Percentiles rank a stretch among this genome's conserved stretches.
phyloP scores from a whole-genome alignment of 2,113 vertebrate species.

The Crotophaga sulcirostris region DNA sequence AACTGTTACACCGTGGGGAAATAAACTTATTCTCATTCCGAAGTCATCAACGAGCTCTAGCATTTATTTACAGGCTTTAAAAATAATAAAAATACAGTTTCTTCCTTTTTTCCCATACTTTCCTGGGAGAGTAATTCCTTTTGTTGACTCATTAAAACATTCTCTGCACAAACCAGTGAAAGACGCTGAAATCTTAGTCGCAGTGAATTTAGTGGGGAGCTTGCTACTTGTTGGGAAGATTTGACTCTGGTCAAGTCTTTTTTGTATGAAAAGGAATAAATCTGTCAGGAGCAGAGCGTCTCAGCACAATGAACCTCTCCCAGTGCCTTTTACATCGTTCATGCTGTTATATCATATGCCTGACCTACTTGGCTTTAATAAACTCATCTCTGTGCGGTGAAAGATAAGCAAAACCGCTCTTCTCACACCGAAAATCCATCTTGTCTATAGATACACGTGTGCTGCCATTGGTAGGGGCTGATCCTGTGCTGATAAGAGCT shows the following conservation, averaged over 20 bases:
- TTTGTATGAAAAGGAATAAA: neutral
- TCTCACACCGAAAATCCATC: neutral
- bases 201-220: neutral
- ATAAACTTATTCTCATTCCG: neutral
- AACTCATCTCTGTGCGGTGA: conserved; percentile 29
- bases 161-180: neutral
- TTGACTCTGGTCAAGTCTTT: neutral
- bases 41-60: neutral
- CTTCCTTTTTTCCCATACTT: neutral
- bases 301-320: conserved; percentile 8
- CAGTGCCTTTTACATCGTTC: conserved; percentile 14
- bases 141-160: neutral
- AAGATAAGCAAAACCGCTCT: conserved; percentile 43
- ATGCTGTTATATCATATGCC: neutral
- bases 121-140: neutral
- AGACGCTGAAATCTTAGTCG: neutral
- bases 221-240: neutral
- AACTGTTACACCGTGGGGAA: neutral
- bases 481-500: neutral
- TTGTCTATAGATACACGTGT: neutral
- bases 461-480: neutral
- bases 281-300: neutral
- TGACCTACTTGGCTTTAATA: conserved; percentile 56
- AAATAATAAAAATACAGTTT: neutral
- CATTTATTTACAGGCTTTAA: neutral